Percentiles rank a stretch among this genome's conserved stretches.
Evolutionary conservation across 92 coral and sea anemone species (phyloP).

Genomic region (Epizoanthus ramosus): DNA sequence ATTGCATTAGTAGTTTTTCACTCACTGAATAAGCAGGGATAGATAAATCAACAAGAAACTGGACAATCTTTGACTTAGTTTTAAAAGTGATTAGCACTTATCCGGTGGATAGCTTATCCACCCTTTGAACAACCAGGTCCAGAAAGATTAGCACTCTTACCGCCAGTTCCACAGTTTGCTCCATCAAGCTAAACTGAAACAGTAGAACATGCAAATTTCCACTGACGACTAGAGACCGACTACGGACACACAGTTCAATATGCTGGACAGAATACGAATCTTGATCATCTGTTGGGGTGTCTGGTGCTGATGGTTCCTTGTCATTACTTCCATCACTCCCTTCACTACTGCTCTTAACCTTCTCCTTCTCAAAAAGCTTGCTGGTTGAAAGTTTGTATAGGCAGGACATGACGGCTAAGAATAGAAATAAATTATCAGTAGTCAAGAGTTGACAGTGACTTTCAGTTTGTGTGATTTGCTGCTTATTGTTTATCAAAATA

Average conservation of each 20-base stretch:
- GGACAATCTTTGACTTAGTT: no score
- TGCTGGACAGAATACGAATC: constrained; percentile 75
- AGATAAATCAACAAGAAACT: no score
- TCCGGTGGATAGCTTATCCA: no score
- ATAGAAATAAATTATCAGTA: background rate
- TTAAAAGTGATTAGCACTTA: no score
- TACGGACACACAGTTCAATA: constrained; percentile 81
- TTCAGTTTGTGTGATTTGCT: no score
- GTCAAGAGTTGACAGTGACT: background rate
- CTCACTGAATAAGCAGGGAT: no score
- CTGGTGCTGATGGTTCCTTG: constrained; percentile 52
- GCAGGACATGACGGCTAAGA: constrained; percentile 70
- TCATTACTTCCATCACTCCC: constrained; percentile 69
- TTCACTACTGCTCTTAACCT: constrained; percentile 58
- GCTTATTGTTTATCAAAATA: background rate
- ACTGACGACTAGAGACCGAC: constrained; percentile 80
- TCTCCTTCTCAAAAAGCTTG: constrained; percentile 86
- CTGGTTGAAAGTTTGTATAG: constrained; percentile 84
- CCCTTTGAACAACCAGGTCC: no score
- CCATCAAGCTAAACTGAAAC: constrained; percentile 74
- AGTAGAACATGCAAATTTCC: constrained; percentile 77
- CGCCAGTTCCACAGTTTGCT: constrained; percentile 79
- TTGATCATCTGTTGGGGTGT: constrained; percentile 61
- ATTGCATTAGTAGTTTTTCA: no score
- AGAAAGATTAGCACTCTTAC: constrained; percentile 53